A percentile compares a stretch with the other conserved stretches of the same genome.
phyloP scores from a whole-genome alignment of 2,888 invertebrate species.

The Tetragnatha montana region DNA sequence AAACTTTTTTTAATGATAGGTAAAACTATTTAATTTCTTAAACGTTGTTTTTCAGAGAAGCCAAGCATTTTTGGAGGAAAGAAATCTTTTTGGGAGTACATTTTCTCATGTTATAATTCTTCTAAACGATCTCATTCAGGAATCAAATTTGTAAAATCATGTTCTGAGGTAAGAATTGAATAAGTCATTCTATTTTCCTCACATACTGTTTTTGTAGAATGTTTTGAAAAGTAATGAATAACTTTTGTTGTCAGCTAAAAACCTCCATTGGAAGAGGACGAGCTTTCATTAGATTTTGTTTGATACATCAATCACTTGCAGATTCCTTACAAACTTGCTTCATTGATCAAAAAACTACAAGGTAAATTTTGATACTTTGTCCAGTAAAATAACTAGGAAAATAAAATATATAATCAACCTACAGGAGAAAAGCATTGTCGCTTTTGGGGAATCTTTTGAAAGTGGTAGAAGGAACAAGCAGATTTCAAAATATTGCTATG shows the following conservation, averaged over 20 bases:
- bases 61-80: slow-evolving; percentile 75
- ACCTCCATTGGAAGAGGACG: slow-evolving; percentile 76
- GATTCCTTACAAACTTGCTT: slow-evolving; percentile 77
- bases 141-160: slow-evolving; percentile 76
- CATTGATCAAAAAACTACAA: slow-evolving; percentile 75
- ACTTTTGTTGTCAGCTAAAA: slow-evolving; percentile 75
- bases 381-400: too few relatives aligned
- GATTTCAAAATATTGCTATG: too few relatives aligned
- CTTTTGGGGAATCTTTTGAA: too few relatives aligned
- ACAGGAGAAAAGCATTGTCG: too few relatives aligned
- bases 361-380: slow-evolving; percentile 72
- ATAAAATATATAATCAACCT: too few relatives aligned
- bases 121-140: slow-evolving; percentile 76
- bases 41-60: slow-evolving; percentile 74
- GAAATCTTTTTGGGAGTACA: slow-evolving; percentile 77
- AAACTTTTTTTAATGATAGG: neutral
- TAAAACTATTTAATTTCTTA: neutral
- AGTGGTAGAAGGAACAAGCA: too few relatives aligned
- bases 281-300: slow-evolving; percentile 77
- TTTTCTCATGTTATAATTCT: slow-evolving; percentile 76
- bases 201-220: neutral
- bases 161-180: slow-evolving; percentile 75
- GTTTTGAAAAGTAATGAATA: neutral
- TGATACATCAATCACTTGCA: slow-evolving; percentile 77
- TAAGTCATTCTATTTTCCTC: neutral